Evolutionary conservation across 2,113 vertebrate genomes (phyloP).

Genomic region (Neotragus pygmaeus): DNA sequence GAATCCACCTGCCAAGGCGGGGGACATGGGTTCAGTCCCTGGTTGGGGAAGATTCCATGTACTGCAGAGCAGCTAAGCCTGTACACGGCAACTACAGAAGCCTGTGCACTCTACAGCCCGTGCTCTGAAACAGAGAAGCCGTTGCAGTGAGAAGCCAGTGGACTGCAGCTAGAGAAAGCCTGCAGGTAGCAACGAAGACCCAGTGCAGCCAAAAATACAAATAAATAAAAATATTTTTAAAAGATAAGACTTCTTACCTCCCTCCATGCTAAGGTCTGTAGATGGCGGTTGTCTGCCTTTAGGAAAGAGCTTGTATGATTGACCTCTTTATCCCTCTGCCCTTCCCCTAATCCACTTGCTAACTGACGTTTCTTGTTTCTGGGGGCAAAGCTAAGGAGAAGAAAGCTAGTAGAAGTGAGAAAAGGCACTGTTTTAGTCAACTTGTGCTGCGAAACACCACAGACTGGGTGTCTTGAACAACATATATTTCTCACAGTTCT

Average conservation of each 20-base stretch:
- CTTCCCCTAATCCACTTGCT: background rate
- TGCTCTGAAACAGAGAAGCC: background rate
- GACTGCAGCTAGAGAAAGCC: background rate
- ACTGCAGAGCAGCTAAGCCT: background rate
- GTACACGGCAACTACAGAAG: rapidly evolving
- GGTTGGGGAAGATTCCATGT: background rate
- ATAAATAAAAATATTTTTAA: background rate
- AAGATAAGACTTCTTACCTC: background rate
- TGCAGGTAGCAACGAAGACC: background rate
- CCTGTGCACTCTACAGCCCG: rapidly evolving
- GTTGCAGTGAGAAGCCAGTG: rapidly evolving
- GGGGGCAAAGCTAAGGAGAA: background rate
- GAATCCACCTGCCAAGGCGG: background rate
- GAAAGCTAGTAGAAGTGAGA: background rate
- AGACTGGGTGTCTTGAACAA: background rate
- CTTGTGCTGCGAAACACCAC: background rate
- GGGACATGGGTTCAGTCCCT: background rate
- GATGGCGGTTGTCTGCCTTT: background rate
- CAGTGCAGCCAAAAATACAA: background rate
- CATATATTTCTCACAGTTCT: background rate
- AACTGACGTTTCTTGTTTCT: background rate
- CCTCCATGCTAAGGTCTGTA: background rate
- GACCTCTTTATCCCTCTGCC: background rate
- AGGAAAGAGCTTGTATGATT: background rate
- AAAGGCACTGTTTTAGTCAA: background rate